Base-by-base conservation (phyloP, 2,888 invertebrate genomes). In the Spisula solida region DNA sequence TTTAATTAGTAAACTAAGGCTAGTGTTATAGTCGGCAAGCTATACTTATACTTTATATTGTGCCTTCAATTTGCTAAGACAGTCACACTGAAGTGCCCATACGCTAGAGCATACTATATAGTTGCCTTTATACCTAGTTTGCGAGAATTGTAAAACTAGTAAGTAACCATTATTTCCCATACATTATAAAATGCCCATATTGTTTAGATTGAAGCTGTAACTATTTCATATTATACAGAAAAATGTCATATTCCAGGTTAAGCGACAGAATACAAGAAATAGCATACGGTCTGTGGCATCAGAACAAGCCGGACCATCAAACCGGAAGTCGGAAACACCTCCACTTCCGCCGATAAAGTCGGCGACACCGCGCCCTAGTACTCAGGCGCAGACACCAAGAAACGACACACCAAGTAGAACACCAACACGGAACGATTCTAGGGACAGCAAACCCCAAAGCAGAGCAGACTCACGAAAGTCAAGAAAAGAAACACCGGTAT, bases 231-330 rank as follows among this genome's bases (percentile, higher is more conserved):
- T 31, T 31, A 31, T 18, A 75, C 14, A 31, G 75, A 34, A 75
- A 12, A 75, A 66, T 66, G 60, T 66, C 60, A 66, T 20, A 75
- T 86, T 89, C 14, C 89, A 91, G 91, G 78, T 90, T 47, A 90
- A 86, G 47, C 75, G 88, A 51, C 90, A 92, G 56, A 90, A 90
- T 25, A 87, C 89, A 0, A 86, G 80, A 31, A 60, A 88, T 31
- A 90, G 70, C 16, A 48, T 91, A 16, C 75, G 55, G 1, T 86
- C 91, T 14, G 78, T 75, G 0, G 25, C 79, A n/a, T 78, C 82
- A n/a, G 89, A 92, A 25, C 87, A 91, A 41, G 87, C 92, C 0
- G 92, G 92, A n/a, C 90, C 92, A 41, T 92, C 92, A 18, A 89
- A 89, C 78, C 60, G 90, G 29, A 82, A 92, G 29, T 91, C 92